These are phyloP conservation scores for Gnathonemus echidnorhynchus DNA, from an alignment of 2,113 vertebrate species.

Conservation along the genomic window DNA sequence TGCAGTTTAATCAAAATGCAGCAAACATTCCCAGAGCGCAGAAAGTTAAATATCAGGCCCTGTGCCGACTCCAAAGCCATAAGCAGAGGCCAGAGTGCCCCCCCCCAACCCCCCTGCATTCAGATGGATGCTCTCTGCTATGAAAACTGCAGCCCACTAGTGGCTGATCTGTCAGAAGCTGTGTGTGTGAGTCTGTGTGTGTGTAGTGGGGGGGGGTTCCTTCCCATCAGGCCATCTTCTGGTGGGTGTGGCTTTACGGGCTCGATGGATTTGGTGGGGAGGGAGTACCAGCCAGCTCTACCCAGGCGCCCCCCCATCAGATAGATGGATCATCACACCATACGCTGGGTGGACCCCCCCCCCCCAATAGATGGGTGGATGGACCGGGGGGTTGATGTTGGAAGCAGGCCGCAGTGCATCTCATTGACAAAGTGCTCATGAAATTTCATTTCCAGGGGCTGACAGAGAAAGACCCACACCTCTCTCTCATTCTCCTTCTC, in stretches of 20 bases:
- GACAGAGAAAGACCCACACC: background rate
- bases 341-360: background rate
- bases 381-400: background rate
- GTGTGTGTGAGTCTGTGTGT: background rate
- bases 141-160: background rate
- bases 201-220: background rate
- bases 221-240: background rate
- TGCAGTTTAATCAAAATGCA: background rate
- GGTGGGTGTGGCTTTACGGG: background rate
- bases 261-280: background rate
- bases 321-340: background rate
- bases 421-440: constrained; percentile 13
- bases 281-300: background rate
- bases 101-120: background rate
- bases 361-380: background rate
- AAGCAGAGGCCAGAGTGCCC: background rate
- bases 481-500: background rate
- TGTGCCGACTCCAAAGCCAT: background rate
- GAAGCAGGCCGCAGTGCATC: background rate
- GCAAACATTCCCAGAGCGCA: background rate
- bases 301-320: background rate
- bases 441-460: constrained; percentile 7
- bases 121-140: background rate
- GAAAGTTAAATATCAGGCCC: background rate
- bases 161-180: background rate